phyloP scores from a whole-genome alignment of 1,140 invertebrate species.

The Diachasmimorpha longicaudata region DNA sequence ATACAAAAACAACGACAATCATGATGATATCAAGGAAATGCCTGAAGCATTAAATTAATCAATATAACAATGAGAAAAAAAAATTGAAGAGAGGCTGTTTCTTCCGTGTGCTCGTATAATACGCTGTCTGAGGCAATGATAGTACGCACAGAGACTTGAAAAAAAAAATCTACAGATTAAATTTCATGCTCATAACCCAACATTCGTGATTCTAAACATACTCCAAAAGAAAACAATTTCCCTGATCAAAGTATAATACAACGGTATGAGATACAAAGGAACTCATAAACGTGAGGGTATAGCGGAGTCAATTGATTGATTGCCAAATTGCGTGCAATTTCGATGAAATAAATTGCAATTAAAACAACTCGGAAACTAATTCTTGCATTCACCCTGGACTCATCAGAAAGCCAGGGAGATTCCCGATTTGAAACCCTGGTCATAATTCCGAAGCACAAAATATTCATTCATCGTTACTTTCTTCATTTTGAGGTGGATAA shows the following conservation, averaged over 20 bases:
- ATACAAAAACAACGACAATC: neutral
- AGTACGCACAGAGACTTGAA: conserved; percentile 13
- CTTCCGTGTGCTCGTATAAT: conserved; percentile 41
- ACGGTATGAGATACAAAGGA: too few relatives aligned
- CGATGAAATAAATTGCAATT: neutral
- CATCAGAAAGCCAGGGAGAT: too few relatives aligned
- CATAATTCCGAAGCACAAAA: too few relatives aligned
- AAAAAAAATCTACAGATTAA: neutral
- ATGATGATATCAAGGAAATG: neutral
- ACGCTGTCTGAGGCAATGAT: conserved; percentile 35
- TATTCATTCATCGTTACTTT: too few relatives aligned
- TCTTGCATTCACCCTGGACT: neutral
- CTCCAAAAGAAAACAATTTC: neutral
- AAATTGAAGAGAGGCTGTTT: conserved; percentile 54
- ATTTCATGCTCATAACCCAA: conserved; percentile 14
- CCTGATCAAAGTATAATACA: neutral
- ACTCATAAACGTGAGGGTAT: neutral
- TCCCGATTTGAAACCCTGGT: too few relatives aligned
- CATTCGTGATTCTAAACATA: too few relatives aligned
- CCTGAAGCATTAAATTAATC: neutral
- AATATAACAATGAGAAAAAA: neutral
- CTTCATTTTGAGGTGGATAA: too few relatives aligned
- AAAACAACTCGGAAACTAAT: neutral
- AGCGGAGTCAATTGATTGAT: neutral
- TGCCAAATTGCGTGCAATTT: neutral